Base-by-base conservation (phyloP, 2,797 vertebrate genomes). In the Phataginus tricuspis region DNA sequence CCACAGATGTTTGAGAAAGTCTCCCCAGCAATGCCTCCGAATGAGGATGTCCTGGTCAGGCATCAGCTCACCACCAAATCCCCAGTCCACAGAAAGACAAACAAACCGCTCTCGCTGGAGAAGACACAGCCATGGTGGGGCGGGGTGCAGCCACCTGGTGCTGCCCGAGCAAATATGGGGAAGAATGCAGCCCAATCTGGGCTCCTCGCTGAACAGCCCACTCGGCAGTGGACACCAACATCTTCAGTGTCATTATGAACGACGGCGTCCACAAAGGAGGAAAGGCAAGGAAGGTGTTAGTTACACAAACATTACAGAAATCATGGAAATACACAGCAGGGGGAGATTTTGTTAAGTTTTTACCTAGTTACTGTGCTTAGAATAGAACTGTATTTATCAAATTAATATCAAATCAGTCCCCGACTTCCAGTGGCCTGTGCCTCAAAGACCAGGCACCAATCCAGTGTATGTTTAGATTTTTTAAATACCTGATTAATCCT, bases 1-100 rank as follows among this genome's bases (percentile, higher is more conserved):
- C 29, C n/a, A 68, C 42, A 63, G 68, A 66, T 82, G 31, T 86
- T 89, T 82, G 82, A 94, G 53, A 94, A 91, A 71, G 25, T 37
- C 10, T 49, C 27, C 63, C 49, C 49, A 69, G 25, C 18, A 39
- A 37, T 68, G 37, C 18, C 34, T 86, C 84, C 57, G 11, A 68
- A 25, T 61, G 75, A 82, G 29, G 53, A 86, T 5, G 57, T 14
- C 27, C 25, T 91, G 64, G 21, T 79, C 39, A 19, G 11, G 8
- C 63, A 0, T n/a, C 34, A 7, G 31, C 25, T 14, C 19, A 16
- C 7, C 31, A 45, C 53, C 16, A 23, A 10, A 34, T 23, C 69
- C 51, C 39, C 51, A 39, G 0, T 31, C 53, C 27, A 57, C 29
- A 7, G 53, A 75, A n/a, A 77, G 42, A 1, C 1, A 11, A 77